Base-by-base conservation (phyloP, 2,888 invertebrate species). In the Polylopha cassiicola region DNA sequence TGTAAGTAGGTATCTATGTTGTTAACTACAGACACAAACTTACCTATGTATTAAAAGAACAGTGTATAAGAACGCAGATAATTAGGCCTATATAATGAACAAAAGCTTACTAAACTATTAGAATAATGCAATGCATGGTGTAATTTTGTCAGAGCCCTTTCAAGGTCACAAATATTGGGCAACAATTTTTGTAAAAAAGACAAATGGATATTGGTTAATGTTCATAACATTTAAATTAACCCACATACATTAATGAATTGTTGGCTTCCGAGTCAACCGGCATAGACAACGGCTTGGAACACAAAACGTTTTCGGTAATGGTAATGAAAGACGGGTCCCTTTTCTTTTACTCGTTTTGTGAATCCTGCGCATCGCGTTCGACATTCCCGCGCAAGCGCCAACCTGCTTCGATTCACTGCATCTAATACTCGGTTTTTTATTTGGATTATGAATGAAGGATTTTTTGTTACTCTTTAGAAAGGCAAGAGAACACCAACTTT, bases 341-440 rank as follows among this genome's bases (percentile, higher is more conserved):
- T 52, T 53, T 39, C 70, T 71, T 76, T 69, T 71, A 53, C 67
- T 72, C 65, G 66, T 67, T 80, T 81, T 80, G 72, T 77, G 66
- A 66, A 66, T 73, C 75, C 70, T 67, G 69, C 71, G 73, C 75
- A 70, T 71, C 76, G 76, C 79, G 77, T 81, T 80, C 82, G 64
- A 73, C 58, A 50, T 54, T 52, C 55, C 59, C 57, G 61, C 60
- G 53, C 56, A 50, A 61, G 46, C 50, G 50, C 46, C 55, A 50
- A 51, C 48, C 47, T 10, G 26, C 27, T 23, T 24, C 41, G 24
- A 29, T 36, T 30, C 26, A 36, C 29, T 30, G 34, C 34, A 29
- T 36, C 32, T 33, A 33, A 21, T 13, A 28, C 17, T 17, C 30
- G n/a, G n/a, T n/a, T n/a, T n/a, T n/a, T n/a, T n/a, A n/a, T n/a